Evolutionary conservation across 1,140 invertebrate species (phyloP).

Genomic region (Camponotus vicinus): DNA sequence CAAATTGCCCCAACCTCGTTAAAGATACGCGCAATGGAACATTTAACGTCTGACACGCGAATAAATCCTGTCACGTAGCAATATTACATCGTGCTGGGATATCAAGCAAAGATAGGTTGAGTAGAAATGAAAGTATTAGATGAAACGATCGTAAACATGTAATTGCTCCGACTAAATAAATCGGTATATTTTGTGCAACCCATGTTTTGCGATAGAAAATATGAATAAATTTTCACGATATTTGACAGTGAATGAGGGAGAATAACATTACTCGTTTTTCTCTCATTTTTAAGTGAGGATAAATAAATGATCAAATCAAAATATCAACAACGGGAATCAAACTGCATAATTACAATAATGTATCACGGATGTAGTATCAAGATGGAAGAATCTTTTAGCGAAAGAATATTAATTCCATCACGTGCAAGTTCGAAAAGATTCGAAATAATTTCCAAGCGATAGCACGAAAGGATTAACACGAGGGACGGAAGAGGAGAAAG

Average conservation of each 20-base stretch:
- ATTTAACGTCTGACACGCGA: slow-evolving; percentile 54
- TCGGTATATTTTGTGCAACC: neutral
- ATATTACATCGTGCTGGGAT: slow-evolving; percentile 6
- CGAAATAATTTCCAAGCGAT: slow-evolving; percentile 2
- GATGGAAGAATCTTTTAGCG: neutral
- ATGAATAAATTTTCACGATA: slow-evolving; percentile 2
- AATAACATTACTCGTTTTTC: neutral
- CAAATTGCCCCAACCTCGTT: slow-evolving; percentile 42
- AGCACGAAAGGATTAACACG: slow-evolving; percentile 6
- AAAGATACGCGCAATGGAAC: slow-evolving; percentile 56
- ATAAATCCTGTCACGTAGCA: slow-evolving; percentile 52
- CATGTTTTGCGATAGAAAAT: slow-evolving; percentile 5
- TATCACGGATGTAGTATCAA: neutral
- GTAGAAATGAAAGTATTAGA: slow-evolving; percentile 27
- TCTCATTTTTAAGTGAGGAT: neutral
- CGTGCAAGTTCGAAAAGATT: slow-evolving; percentile 17
- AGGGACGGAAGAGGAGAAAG: slow-evolving; percentile 3
- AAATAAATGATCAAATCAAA: neutral
- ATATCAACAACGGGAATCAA: neutral
- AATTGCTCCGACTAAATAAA: neutral
- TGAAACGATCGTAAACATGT: slow-evolving; percentile 1
- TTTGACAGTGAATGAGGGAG: neutral
- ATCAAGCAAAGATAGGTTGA: slow-evolving; percentile 15
- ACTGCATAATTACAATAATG: slow-evolving; percentile 4
- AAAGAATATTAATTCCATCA: slow-evolving; percentile 33